Percentiles rank a stretch among this genome's conserved stretches.
phyloP scores from a whole-genome alignment of 2,113 vertebrate genomes.

The Neogobius melanostomus region DNA sequence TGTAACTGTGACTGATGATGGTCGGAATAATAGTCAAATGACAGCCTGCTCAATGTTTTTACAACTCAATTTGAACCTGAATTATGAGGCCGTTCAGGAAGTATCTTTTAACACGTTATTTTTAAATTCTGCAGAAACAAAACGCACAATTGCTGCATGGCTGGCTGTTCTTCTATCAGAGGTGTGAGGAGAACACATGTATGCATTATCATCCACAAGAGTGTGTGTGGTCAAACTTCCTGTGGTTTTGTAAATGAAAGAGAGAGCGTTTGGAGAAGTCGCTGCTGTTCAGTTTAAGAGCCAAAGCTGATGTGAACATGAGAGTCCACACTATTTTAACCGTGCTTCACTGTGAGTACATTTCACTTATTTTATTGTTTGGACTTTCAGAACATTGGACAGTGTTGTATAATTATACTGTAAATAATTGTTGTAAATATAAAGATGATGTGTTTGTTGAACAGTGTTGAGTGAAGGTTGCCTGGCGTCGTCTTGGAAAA shows the following conservation, averaged over 20 bases:
- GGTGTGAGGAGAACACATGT: too few relatives aligned
- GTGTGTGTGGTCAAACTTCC: too few relatives aligned
- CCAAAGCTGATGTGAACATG: neutral
- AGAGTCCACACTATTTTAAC: neutral
- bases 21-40: too few relatives aligned
- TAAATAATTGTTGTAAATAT: neutral
- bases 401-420: neutral
- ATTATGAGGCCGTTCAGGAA: too few relatives aligned
- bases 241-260: neutral
- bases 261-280: neutral
- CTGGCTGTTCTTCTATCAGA: too few relatives aligned
- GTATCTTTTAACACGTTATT: too few relatives aligned
- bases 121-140: too few relatives aligned
- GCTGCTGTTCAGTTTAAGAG: neutral
- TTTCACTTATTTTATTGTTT: neutral
- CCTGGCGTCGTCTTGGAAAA: neutral
- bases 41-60: too few relatives aligned
- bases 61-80: too few relatives aligned
- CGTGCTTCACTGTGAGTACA: neutral
- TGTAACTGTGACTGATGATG: too few relatives aligned
- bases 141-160: too few relatives aligned
- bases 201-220: too few relatives aligned
- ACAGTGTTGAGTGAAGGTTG: conserved; percentile 1
- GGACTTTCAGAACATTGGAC: neutral
- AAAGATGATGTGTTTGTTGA: neutral